Conservation (phyloP, 2,797 vertebrate genomes). For the Diplodus sargus region DNA sequence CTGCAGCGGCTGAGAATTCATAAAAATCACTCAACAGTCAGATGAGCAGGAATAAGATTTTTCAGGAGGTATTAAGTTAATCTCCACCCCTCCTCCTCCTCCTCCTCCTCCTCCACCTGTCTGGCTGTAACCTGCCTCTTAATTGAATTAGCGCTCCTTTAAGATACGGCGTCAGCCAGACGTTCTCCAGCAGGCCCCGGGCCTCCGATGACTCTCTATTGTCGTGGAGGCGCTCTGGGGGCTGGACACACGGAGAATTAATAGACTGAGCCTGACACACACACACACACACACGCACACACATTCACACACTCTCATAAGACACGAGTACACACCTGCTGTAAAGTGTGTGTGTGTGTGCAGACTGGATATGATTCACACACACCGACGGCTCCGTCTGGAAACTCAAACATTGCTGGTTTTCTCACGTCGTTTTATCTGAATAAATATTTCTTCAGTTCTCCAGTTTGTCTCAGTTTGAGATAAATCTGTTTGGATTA, state of each 20-base stretch:
- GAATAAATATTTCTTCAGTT: no score
- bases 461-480: no score
- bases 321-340: constrained; percentile 16
- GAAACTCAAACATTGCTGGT: constrained; percentile 26
- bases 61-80: not conserved
- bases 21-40: no score
- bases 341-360: not conserved
- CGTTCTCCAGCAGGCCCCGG: constrained; percentile 58
- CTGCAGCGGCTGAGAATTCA: no score
- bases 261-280: constrained; percentile 41
- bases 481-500: no score
- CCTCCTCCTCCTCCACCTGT: constrained; percentile 7
- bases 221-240: constrained; percentile 60
- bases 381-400: not conserved
- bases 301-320: not conserved
- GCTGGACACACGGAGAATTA: constrained; percentile 64
- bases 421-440: constrained; percentile 2
- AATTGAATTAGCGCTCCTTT: constrained; percentile 75
- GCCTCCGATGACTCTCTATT: constrained; percentile 67
- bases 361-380: not conserved
- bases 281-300: constrained; percentile 17
- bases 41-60: constrained; percentile 5
- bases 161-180: constrained; percentile 63
- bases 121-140: constrained; percentile 49
- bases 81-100: not conserved